Conservation (phyloP, 2,888 invertebrate species). For the Notodonta dromedarius region DNA sequence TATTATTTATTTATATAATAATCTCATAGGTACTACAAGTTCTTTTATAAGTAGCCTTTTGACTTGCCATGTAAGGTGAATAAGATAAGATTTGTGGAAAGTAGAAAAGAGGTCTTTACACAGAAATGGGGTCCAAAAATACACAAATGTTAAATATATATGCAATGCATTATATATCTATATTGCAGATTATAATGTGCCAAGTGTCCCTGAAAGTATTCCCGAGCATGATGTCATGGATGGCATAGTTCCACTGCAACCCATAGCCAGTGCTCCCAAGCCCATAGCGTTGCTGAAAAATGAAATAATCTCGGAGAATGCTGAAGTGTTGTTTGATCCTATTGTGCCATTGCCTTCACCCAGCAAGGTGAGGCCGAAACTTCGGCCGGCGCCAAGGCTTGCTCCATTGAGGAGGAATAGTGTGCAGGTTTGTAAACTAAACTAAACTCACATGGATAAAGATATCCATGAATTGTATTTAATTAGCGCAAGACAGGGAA, state of each 20-base stretch:
- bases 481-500: too few relatives aligned
- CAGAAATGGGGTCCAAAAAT: too few relatives aligned
- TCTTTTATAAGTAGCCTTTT: too few relatives aligned
- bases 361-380: slow-evolving; percentile 86
- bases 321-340: slow-evolving; percentile 76
- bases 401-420: slow-evolving; percentile 87
- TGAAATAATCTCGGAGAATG: slow-evolving; percentile 77
- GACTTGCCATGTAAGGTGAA: too few relatives aligned
- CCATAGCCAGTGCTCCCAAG: slow-evolving; percentile 54
- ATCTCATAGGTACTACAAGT: too few relatives aligned
- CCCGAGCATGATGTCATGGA: slow-evolving; percentile 64
- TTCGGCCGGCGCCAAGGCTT: slow-evolving; percentile 88
- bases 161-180: not conserved
- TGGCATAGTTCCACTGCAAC: slow-evolving; percentile 71
- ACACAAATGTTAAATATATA: not conserved
- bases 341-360: slow-evolving; percentile 83
- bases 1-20: too few relatives aligned
- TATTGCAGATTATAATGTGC: slow-evolving; percentile 62
- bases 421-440: slow-evolving; percentile 68
- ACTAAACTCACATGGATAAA: too few relatives aligned
- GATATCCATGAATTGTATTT: too few relatives aligned
- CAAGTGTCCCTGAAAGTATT: slow-evolving; percentile 62
- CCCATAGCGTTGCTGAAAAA: slow-evolving; percentile 69
- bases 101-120: too few relatives aligned
- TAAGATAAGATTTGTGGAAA: too few relatives aligned